Conservation (phyloP, 2,888 invertebrate species). For the Euzetes globulus region DNA sequence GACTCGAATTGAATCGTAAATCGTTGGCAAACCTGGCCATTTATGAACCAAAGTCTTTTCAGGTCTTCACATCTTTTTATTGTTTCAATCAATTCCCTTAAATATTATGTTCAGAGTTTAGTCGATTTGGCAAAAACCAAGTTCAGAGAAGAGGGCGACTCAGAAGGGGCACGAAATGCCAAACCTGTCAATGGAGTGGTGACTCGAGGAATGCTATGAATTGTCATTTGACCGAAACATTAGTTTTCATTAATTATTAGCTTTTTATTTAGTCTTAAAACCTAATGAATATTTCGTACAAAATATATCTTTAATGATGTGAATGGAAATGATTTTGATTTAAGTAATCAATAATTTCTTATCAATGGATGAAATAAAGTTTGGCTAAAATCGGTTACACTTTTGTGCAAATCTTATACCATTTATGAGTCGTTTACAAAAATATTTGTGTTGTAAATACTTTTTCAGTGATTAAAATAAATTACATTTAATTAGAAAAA, state of each 20-base stretch:
- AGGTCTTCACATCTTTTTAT: constrained; percentile 40
- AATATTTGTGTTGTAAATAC: background rate
- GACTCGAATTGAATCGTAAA: constrained; percentile 45
- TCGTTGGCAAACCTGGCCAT: constrained; percentile 46
- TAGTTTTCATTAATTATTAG: background rate
- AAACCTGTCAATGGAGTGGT: constrained; percentile 36
- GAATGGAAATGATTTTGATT: constrained; percentile 5
- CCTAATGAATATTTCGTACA: background rate
- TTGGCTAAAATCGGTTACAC: no score
- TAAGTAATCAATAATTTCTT: background rate
- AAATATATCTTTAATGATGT: constrained; percentile 9
- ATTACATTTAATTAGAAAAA: background rate
- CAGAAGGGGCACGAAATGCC: constrained; percentile 27
- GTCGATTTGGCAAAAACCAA: constrained; percentile 38
- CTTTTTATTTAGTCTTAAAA: background rate
- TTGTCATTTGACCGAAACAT: no score
- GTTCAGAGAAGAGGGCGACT: constrained; percentile 32
- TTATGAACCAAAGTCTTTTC: constrained; percentile 49
- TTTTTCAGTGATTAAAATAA: background rate
- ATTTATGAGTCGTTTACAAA: background rate
- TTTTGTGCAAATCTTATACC: no score
- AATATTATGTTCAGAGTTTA: constrained; percentile 35
- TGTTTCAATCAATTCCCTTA: background rate
- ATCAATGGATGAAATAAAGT: background rate
- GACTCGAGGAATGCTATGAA: constrained; percentile 41